Conservation (phyloP, 2,113 vertebrate genomes). For the Burhinus oedicnemus region DNA sequence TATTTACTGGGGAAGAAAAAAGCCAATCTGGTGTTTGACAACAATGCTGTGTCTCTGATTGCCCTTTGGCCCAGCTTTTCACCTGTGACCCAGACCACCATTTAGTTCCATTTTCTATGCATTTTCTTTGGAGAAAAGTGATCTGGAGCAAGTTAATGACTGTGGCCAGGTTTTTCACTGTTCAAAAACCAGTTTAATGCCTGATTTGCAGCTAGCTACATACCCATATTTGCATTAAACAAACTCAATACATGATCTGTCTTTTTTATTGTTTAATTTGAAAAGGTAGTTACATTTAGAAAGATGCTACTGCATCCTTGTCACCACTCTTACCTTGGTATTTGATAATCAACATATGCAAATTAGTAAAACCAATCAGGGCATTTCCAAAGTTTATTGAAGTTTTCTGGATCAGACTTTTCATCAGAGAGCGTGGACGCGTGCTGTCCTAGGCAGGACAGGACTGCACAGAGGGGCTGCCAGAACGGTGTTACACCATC, state of each 20-base stretch:
- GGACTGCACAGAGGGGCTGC: neutral
- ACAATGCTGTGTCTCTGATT: neutral
- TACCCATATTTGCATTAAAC: neutral
- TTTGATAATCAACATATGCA: neutral
- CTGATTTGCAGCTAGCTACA: neutral
- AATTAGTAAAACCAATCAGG: neutral
- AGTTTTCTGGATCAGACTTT: neutral
- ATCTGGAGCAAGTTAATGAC: neutral
- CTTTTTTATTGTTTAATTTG: neutral
- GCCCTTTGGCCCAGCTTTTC: neutral
- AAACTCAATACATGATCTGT: neutral
- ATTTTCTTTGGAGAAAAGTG: neutral
- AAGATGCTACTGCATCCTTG: neutral
- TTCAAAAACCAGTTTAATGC: neutral
- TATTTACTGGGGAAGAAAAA: neutral
- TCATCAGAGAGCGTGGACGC: rapidly evolving
- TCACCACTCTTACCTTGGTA: neutral
- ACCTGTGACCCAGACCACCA: neutral
- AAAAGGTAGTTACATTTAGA: neutral
- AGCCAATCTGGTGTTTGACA: neutral
- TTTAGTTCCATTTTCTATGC: neutral
- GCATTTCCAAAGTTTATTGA: neutral
- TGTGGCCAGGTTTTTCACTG: neutral
- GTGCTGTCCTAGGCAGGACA: neutral
- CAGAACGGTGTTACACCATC: neutral